Base-by-base conservation (phyloP, 2,113 vertebrate genomes). In the Carassius carassius region DNA sequence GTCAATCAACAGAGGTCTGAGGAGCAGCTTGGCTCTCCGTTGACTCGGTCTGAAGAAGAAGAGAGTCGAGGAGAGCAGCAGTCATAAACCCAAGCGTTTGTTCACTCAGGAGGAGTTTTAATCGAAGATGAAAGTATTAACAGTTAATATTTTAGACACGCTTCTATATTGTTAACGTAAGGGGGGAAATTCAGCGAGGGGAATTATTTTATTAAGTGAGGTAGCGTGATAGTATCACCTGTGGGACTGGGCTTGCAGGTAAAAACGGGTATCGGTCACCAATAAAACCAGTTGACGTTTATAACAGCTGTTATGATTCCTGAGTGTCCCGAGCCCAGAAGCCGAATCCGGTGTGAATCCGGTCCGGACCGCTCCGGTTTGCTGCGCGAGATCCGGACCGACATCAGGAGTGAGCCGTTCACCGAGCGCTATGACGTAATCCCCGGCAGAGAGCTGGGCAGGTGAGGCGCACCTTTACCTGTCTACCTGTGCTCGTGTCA, bases 401-500 rank as follows among this genome's bases (percentile, higher is more conserved):
- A 70, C 63, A 89, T 95, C 87, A 79, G 41, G 79, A 89, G 8
- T 13, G 93, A 93, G 19, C 86, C 90, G 1, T 94, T 95, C 88
- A 89, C 82, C 74, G 93, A 94, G 19, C 87, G 90, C 89, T 95
- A 93, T 93, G 91, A 87, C 54, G 87, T 94, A 32, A 92, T 92
- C 74, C 94, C 93, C 17, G 92, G 94, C 0, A 92, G 88, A 62
- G 94, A 94, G 51, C 92, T 94, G 4, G 93, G 93, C 60, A 91
- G 94, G 94, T 94, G 87, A 29, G 84, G 51, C 1, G 11, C 29
- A 63, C 25, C 17, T 47, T 47, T 21, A 47, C 37, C 54, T 60
- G 62, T 12, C 60, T 13, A 29, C 47, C 21, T 54, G 21, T 14
- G 11, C 8, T 19, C 7, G 5, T 67, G 65, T 70, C 32, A 37